Percentiles rank a stretch among this genome's conserved stretches.
Evolutionary conservation across 92 coral and sea anemone species (phyloP).

Genomic region (Heliopora coerulea): DNA sequence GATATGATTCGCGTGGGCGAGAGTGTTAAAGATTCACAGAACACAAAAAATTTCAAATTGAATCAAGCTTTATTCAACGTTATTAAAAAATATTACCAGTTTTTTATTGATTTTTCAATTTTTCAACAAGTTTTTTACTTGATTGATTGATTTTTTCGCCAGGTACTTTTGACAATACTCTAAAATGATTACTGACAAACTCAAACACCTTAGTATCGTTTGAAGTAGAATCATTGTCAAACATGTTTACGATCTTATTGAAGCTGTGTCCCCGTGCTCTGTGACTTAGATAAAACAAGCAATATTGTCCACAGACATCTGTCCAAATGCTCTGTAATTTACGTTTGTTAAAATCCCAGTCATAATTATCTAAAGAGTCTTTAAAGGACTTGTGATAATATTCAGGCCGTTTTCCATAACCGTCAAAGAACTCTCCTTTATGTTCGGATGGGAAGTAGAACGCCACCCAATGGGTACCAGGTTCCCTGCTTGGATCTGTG

Average conservation of each 20-base stretch:
- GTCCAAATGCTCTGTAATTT: constrained; percentile 17
- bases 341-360: constrained; percentile 5
- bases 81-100: neutral
- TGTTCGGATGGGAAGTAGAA: constrained; percentile 29
- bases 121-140: neutral
- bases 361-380: constrained; percentile 19
- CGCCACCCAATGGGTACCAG: constrained; percentile 48
- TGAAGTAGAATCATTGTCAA: neutral
- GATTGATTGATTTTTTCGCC: neutral
- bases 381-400: constrained; percentile 31
- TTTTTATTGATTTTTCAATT: too few species aligned
- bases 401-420: constrained; percentile 42
- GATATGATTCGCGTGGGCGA: neutral
- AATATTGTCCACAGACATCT: constrained; percentile 28
- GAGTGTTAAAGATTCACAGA: too few species aligned
- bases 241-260: neutral
- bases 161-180: neutral
- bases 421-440: constrained; percentile 42
- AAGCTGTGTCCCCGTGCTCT: constrained; percentile 21
- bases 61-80: neutral
- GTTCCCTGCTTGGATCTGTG: constrained; percentile 9
- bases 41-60: neutral
- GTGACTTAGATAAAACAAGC: constrained; percentile 11
- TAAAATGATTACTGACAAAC: constrained; percentile 1
- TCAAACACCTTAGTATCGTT: neutral